Evolutionary conservation across 2,113 vertebrate genomes (phyloP).

Genomic region (Pachypanchax playfairii): DNA sequence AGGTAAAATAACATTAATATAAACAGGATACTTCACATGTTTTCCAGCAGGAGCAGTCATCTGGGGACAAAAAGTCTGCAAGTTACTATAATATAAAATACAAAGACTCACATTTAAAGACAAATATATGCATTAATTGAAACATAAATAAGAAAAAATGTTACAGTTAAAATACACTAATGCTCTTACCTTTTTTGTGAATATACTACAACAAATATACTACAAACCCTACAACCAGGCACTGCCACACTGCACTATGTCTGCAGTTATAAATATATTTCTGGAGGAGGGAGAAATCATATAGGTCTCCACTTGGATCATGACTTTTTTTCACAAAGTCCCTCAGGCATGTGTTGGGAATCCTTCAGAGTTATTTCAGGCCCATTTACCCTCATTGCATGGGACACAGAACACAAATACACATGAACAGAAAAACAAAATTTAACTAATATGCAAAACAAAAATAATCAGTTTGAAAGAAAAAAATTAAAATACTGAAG

Average conservation of each 20-base stretch:
- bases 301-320: neutral
- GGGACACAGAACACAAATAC: neutral
- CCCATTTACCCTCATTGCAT: neutral
- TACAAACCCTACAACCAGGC: neutral
- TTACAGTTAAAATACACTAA: too few relatives aligned
- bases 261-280: slow-evolving; percentile 4
- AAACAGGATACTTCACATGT: too few relatives aligned
- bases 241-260: neutral
- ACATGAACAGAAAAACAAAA: neutral
- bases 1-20: too few relatives aligned
- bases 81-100: neutral
- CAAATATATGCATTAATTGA: too few relatives aligned
- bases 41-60: neutral
- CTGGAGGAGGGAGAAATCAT: neutral
- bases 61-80: too few relatives aligned
- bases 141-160: too few relatives aligned
- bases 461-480: too few relatives aligned
- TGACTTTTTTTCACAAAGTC: slow-evolving; percentile 17
- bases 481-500: too few relatives aligned
- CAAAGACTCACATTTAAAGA: too few relatives aligned
- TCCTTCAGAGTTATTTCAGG: neutral
- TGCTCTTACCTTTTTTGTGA: neutral
- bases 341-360: neutral
- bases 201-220: neutral
- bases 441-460: too few relatives aligned